phyloP scores from a whole-genome alignment of 2,888 invertebrate species.

The Scaptomyza caliginosa region DNA sequence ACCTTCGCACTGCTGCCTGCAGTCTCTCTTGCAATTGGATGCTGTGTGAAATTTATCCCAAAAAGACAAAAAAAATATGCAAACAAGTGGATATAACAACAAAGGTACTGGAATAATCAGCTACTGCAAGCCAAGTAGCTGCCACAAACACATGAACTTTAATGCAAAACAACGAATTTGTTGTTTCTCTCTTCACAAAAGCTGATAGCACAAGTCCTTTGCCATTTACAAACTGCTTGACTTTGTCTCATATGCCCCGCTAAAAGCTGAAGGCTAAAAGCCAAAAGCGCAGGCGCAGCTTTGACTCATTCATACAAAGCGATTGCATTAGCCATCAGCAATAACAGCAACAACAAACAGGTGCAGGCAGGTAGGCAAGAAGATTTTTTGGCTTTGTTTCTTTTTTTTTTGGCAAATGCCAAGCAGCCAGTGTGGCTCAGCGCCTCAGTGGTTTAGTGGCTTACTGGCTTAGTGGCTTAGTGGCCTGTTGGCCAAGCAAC shows the following conservation, averaged over 20 bases:
- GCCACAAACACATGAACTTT: conserved; percentile 1
- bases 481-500: conserved; percentile 74
- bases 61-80: conserved; percentile 29
- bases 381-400: conserved; percentile 41
- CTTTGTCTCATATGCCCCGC: not conserved
- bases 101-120: conserved; percentile 26
- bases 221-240: not conserved
- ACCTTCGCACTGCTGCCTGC: conserved; percentile 69
- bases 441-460: conserved; percentile 34
- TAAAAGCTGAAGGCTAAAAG: conserved; percentile 20
- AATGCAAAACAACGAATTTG: conserved; percentile 18
- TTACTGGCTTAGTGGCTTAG: conserved; percentile 46
- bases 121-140: conserved; percentile 48
- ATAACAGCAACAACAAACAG: conserved; percentile 28
- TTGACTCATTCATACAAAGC: conserved; percentile 49
- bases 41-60: conserved; percentile 63
- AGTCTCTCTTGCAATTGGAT: conserved; percentile 10
- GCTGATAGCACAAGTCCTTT: conserved; percentile 4
- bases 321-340: conserved; percentile 35
- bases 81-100: conserved; percentile 51
- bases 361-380: conserved; percentile 56
- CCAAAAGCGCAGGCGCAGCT: conserved; percentile 44
- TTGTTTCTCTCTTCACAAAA: not conserved
- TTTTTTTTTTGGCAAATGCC: conserved; percentile 65
- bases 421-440: conserved; percentile 40